A percentile compares a stretch with the other conserved stretches of the same genome.
These are phyloP conservation scores for Scomber scombrus DNA, from an alignment of 2,113 vertebrate genomes.

Conservation along the genomic window DNA sequence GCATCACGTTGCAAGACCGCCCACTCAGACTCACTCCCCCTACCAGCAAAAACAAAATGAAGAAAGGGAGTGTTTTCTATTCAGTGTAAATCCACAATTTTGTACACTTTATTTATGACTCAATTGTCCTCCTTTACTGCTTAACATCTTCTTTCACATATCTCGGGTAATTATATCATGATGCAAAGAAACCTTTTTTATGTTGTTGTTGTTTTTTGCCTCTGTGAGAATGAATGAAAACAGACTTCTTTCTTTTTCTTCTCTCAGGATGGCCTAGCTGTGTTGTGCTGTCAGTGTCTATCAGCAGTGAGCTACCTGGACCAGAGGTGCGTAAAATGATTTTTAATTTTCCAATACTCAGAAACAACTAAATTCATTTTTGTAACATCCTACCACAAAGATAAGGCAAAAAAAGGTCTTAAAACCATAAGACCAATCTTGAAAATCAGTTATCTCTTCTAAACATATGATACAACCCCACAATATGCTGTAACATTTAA, in stretches of 20 bases:
- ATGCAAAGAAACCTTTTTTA: not conserved
- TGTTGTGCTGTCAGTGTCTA: conserved; percentile 82
- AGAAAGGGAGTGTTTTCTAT: conserved; percentile 21
- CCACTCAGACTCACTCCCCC: conserved; percentile 51
- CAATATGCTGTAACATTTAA: too few relatives aligned
- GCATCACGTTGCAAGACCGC: conserved; percentile 61
- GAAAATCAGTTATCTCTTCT: too few relatives aligned
- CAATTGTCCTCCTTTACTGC: not conserved
- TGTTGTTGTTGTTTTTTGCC: not conserved
- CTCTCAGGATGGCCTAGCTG: conserved; percentile 92
- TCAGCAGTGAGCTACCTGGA: conserved; percentile 75
- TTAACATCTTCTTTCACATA: not conserved
- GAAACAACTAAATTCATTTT: not conserved
- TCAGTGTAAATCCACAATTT: not conserved
- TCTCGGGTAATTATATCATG: not conserved
- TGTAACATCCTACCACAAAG: not conserved
- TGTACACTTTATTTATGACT: conserved; percentile 5
- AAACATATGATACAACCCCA: too few relatives aligned
- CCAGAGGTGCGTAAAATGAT: conserved; percentile 64
- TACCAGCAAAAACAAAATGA: conserved; percentile 48
- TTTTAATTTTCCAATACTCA: not conserved
- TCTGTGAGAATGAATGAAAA: conserved; percentile 23
- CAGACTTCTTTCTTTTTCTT: not conserved
- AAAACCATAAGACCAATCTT: too few relatives aligned
- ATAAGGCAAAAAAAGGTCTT: not conserved